Percentiles rank a stretch among this genome's conserved stretches.
Conservation (phyloP, 2,797 vertebrate species). For the Pteronotus mesoamericanus region DNA sequence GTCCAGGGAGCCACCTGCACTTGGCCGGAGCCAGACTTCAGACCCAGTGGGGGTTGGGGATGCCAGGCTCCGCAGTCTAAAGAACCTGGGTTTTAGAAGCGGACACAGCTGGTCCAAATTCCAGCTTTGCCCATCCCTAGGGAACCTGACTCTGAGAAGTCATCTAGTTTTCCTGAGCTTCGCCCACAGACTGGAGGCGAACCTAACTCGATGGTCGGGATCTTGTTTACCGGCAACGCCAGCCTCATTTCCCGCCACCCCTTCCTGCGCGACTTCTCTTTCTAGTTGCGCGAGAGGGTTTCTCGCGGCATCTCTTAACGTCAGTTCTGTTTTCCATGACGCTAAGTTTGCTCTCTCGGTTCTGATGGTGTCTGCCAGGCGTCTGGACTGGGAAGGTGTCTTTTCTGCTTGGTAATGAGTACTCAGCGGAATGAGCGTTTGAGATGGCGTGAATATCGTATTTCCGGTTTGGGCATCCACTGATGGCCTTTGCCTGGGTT, state of each 20-base stretch:
- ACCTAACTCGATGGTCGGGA: rapidly evolving
- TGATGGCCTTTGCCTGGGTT: not conserved
- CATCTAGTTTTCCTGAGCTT: not conserved
- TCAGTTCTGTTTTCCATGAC: not conserved
- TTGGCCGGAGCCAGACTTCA: not conserved
- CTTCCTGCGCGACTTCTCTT: rapidly evolving
- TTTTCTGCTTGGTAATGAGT: not conserved
- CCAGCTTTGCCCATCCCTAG: not conserved
- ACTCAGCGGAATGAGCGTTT: not conserved
- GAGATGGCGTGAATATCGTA: not conserved
- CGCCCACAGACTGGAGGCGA: too few relatives aligned
- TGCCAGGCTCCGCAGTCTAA: not conserved
- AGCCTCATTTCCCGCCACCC: not conserved
- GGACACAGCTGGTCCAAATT: not conserved
- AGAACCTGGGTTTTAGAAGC: not conserved
- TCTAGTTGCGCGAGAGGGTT: not conserved
- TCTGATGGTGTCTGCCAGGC: not conserved
- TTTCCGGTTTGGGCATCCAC: not conserved
- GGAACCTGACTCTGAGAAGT: not conserved
- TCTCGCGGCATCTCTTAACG: not conserved
- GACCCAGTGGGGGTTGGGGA: too few relatives aligned
- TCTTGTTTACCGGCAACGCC: rapidly evolving
- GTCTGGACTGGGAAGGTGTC: not conserved
- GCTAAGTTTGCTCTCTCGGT: not conserved
- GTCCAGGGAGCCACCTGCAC: not conserved